phyloP scores from a whole-genome alignment of 2,113 vertebrate species.

The Piprites chloris region DNA sequence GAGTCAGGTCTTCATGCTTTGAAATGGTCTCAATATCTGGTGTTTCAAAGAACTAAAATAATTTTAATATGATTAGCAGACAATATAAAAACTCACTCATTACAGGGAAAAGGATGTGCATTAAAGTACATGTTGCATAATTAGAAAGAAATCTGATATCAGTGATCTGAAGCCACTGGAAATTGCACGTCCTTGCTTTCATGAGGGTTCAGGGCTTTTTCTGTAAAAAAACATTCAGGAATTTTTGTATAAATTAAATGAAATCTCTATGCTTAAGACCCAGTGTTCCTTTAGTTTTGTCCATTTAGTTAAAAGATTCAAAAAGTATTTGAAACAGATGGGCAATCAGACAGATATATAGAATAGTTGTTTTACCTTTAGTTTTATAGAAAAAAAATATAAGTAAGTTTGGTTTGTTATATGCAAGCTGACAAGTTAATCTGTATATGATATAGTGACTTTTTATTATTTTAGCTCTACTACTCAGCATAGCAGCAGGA shows the following conservation, averaged over 20 bases:
- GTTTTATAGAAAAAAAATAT: not conserved
- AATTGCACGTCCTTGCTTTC: not conserved
- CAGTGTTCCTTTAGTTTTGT: not conserved
- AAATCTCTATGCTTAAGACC: not conserved
- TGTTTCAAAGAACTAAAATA: not conserved
- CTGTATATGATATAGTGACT: not conserved
- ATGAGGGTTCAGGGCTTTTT: not conserved
- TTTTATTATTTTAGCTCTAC: not conserved
- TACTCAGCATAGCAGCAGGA: not conserved
- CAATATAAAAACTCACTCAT: not conserved
- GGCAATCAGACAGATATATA: not conserved
- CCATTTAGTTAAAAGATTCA: not conserved
- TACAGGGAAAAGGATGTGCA: not conserved
- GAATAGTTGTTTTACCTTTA: not conserved
- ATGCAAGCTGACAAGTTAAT: not conserved
- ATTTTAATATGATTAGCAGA: not conserved
- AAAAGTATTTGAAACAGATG: not conserved
- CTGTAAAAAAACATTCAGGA: not conserved
- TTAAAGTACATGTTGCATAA: not conserved
- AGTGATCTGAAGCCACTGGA: not conserved
- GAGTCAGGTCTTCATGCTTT: not conserved
- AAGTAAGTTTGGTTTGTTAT: not conserved
- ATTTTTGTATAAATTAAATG: not conserved
- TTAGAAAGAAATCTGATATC: not conserved
- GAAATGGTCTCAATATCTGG: not conserved